These are phyloP conservation scores for Hoplias malabaricus DNA, from an alignment of 2,113 vertebrate genomes.

Conservation along the genomic window DNA sequence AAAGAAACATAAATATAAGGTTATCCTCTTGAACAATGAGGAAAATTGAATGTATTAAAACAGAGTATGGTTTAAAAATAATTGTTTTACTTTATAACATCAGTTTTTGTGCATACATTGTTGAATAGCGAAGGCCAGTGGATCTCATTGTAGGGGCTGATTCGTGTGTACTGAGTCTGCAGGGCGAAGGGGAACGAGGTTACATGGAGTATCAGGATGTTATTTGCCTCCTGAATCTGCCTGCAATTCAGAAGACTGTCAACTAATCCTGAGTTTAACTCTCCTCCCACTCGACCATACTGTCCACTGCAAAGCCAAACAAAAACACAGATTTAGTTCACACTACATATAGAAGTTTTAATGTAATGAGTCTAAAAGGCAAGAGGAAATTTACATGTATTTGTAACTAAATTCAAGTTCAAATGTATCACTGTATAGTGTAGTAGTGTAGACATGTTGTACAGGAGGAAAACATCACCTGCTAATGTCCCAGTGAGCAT, in stretches of 20 bases:
- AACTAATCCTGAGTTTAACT: slow-evolving; percentile 80
- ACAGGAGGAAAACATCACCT: slow-evolving; percentile 70
- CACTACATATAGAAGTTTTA: too few species aligned
- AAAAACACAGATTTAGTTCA: slow-evolving; percentile 31
- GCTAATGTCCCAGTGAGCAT: slow-evolving; percentile 92
- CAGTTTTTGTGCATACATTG: slow-evolving; percentile 75
- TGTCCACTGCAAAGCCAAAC: slow-evolving; percentile 56
- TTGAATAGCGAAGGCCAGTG: slow-evolving; percentile 82
- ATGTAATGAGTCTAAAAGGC: too few species aligned
- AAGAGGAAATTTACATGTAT: too few species aligned
- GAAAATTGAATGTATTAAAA: too few species aligned
- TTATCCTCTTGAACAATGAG: too few species aligned
- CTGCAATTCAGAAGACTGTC: slow-evolving; percentile 91
- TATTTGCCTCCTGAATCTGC: slow-evolving; percentile 88
- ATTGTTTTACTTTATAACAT: too few species aligned
- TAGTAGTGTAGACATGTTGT: neutral
- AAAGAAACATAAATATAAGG: too few species aligned
- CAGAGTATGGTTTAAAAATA: too few species aligned
- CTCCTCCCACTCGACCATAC: slow-evolving; percentile 59
- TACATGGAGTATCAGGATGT: slow-evolving; percentile 93
- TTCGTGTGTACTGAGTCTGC: slow-evolving; percentile 90
- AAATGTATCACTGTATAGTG: too few species aligned
- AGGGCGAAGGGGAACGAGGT: slow-evolving; percentile 94
- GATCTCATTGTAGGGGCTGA: slow-evolving; percentile 62
- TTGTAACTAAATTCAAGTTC: too few species aligned